Percentiles rank a stretch among this genome's conserved stretches.
Evolutionary conservation across 2,888 invertebrate species (phyloP).

Genomic region (Muscina levida): DNA sequence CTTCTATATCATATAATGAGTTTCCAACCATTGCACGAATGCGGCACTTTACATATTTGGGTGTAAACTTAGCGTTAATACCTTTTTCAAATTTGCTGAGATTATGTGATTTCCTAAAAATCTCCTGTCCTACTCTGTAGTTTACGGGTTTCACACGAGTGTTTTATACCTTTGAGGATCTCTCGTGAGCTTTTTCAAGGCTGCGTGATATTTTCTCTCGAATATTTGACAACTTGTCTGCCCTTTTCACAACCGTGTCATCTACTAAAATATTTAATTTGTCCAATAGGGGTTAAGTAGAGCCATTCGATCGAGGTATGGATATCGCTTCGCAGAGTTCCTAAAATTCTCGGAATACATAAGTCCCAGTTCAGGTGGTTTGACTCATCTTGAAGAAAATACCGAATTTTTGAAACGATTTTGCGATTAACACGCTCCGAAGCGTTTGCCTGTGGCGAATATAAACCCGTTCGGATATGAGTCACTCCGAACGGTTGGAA

Average conservation of each 20-base stretch:
- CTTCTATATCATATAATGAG: neutral
- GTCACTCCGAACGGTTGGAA: neutral
- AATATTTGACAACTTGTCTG: neutral
- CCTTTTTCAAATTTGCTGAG: slow-evolving; percentile 14
- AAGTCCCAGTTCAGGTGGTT: slow-evolving; percentile 4
- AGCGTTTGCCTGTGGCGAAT: neutral
- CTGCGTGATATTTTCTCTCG: neutral
- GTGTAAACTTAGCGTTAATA: too few relatives aligned
- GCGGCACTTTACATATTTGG: slow-evolving; percentile 30
- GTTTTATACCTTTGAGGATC: neutral
- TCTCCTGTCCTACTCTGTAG: slow-evolving; percentile 19
- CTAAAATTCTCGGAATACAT: slow-evolving; percentile 14
- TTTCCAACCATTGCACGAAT: neutral
- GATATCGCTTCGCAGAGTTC: slow-evolving; percentile 43
- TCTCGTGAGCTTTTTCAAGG: too few relatives aligned
- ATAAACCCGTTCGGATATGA: neutral
- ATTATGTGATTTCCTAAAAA: slow-evolving; percentile 16
- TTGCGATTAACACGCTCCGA: slow-evolving; percentile 21
- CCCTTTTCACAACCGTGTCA: neutral
- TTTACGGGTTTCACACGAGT: neutral
- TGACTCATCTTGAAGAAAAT: neutral
- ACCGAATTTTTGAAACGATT: slow-evolving; percentile 22
- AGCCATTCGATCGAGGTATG: slow-evolving; percentile 39
- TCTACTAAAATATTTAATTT: slow-evolving; percentile 28
- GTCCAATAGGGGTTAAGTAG: slow-evolving; percentile 39